Conservation (phyloP, 2,888 invertebrate genomes). For the Acanthosoma haemorrhoidale region DNA sequence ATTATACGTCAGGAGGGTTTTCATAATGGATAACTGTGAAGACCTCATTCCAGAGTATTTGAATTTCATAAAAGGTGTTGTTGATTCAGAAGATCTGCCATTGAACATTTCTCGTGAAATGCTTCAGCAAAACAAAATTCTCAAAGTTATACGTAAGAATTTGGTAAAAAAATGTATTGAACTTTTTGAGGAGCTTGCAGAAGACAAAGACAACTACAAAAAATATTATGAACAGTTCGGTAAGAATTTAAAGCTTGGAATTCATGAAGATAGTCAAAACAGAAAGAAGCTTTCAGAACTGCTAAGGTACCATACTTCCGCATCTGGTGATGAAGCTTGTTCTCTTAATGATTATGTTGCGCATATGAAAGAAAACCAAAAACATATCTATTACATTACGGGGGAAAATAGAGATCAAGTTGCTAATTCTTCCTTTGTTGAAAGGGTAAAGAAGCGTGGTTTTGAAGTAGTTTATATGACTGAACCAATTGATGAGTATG, state of each 20-base stretch:
- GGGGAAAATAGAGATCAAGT: no score
- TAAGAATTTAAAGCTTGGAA: conserved; percentile 94
- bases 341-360: no score
- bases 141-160: conserved; percentile 98
- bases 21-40: no score
- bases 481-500: conserved; percentile 99
- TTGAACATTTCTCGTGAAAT: no score
- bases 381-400: no score
- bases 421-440: conserved; percentile 94
- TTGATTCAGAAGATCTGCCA: no score
- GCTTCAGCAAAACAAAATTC: no score
- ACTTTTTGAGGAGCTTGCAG: conserved; percentile 90
- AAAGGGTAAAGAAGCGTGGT: conserved; percentile 96
- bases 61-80: conserved; percentile 90
- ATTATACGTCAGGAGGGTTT: conserved; percentile 92
- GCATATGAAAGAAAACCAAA: no score
- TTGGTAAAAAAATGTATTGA: conserved; percentile 98
- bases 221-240: conserved; percentile 98
- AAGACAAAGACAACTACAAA: conserved; percentile 97
- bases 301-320: conserved; percentile 87
- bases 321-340: conserved; percentile 90
- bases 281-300: conserved; percentile 81
- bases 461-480: conserved; percentile 99
- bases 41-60: conserved; percentile 98
- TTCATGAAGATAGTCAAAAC: conserved; percentile 95